Percentiles rank a stretch among this genome's conserved stretches.
Conservation (phyloP, 2,797 vertebrate genomes). For the Chelonia mydas region DNA sequence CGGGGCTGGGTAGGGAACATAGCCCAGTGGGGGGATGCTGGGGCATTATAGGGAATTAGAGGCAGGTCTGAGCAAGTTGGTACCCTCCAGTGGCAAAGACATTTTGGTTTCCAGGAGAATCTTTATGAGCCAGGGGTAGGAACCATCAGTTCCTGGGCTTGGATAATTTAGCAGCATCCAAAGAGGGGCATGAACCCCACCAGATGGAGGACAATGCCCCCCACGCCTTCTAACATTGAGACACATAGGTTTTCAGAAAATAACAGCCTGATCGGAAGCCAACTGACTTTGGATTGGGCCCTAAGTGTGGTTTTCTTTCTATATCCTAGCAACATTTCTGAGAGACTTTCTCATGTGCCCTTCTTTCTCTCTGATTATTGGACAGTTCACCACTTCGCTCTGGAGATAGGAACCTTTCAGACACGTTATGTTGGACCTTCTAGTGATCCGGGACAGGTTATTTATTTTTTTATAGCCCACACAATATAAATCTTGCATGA, state of each 20-base stretch:
- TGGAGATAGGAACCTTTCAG: not conserved
- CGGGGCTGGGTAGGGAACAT: not conserved
- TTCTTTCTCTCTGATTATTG: not conserved
- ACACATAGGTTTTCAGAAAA: not conserved
- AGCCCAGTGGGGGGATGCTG: not conserved
- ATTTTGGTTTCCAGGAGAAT: not conserved
- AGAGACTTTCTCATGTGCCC: not conserved
- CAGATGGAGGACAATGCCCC: not conserved
- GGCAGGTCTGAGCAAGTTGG: not conserved
- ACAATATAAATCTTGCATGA: not conserved
- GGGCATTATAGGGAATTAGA: not conserved
- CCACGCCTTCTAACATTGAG: not conserved
- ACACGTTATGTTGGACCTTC: not conserved
- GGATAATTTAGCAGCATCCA: not conserved
- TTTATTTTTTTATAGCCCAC: not conserved
- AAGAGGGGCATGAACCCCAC: not conserved
- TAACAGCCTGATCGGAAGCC: not conserved
- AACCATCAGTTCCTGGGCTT: not conserved
- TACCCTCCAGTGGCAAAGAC: not conserved
- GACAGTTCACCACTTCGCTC: not conserved
- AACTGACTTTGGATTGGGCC: not conserved
- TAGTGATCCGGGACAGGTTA: not conserved
- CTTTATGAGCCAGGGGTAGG: not conserved
- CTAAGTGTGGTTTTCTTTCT: not conserved
- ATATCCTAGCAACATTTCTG: not conserved